Evolutionary conservation across 2,113 vertebrate species (phyloP), one percentile per base, ranked within the genome.

Genomic region (Lepus timidus): DNA sequence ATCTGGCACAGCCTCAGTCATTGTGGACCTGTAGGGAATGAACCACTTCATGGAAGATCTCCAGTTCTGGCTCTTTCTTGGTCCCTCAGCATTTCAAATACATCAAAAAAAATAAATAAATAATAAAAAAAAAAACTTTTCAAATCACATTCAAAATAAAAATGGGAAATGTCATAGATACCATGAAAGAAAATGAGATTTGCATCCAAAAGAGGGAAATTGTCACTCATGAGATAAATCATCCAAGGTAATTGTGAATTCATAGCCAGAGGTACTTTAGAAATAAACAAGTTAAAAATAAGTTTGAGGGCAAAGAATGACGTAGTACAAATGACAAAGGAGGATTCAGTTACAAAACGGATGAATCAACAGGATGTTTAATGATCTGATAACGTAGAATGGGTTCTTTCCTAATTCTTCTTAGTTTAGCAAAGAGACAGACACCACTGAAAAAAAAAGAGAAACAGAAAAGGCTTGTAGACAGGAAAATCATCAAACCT

Each of bases 371-470:
- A 94, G 74, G 64, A 85, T 68, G n/a, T 36, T 79, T 79, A 87
- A 62, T 29, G 91, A 70, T 11, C 68, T 85, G 27, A 75, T 1
- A 39, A 61, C 6, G 2, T 65, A 73, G 81, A 9, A 52, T 49
- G 27, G 5, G 12, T 36, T 84, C 36, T 78, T 90, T 85, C 67
- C n/a, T 44, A 95, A 80, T 67, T 36, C 71, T 11, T 17, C 27
- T 29, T 70, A 76, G 51, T 68, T 85, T 75, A 80, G 29, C 52
- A 90, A 96, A 88, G 78, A 65, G 61, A 89, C 96, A 94, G 67
- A 7, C 9, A 44, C 14, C 55, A 62, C 61, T 64, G 22, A 82
- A 90, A 87, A 75, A 13, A 58, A 58, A 58, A 55, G 4, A 44
- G 39, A 6, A 44, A 44, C 44, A 44, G 44, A 58, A 58, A 65